These are phyloP conservation scores for Laticauda laticaudata DNA, from an alignment of 2,113 vertebrate genomes.

Conservation along the genomic window DNA sequence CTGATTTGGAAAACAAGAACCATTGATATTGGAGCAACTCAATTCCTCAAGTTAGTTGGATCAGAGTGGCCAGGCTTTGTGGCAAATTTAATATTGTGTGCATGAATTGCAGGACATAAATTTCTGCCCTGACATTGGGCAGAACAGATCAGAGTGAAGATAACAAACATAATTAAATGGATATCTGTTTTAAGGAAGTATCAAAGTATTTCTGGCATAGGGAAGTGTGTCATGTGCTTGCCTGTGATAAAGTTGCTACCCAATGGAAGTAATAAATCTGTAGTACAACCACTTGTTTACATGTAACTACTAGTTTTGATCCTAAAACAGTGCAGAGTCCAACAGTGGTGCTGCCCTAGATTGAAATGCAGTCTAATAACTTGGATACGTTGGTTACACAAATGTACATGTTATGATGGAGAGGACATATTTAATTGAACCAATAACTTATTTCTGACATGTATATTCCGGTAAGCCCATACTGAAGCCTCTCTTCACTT, in stretches of 20 bases:
- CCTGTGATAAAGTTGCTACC: background rate
- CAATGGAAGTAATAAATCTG: background rate
- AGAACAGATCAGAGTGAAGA: background rate
- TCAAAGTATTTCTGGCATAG: background rate
- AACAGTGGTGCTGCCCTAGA: background rate
- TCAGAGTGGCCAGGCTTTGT: background rate
- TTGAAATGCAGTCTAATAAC: background rate
- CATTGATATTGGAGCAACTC: background rate
- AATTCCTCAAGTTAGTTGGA: conserved; percentile 11
- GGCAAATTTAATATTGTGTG: background rate
- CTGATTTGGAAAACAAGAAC: background rate
- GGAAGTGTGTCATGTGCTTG: background rate
- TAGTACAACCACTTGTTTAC: background rate
- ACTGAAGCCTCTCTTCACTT: background rate
- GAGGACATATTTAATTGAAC: background rate
- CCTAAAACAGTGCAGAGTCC: background rate
- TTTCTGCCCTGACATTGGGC: background rate
- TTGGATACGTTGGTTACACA: background rate
- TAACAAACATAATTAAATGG: background rate
- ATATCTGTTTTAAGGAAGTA: background rate
- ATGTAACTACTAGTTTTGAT: background rate
- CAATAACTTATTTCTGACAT: background rate
- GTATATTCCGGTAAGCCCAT: background rate
- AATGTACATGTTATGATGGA: background rate
- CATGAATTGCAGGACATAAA: background rate